Evolutionary conservation across 2,888 invertebrate genomes (phyloP).

Genomic region (Bedellia somnulentella): DNA sequence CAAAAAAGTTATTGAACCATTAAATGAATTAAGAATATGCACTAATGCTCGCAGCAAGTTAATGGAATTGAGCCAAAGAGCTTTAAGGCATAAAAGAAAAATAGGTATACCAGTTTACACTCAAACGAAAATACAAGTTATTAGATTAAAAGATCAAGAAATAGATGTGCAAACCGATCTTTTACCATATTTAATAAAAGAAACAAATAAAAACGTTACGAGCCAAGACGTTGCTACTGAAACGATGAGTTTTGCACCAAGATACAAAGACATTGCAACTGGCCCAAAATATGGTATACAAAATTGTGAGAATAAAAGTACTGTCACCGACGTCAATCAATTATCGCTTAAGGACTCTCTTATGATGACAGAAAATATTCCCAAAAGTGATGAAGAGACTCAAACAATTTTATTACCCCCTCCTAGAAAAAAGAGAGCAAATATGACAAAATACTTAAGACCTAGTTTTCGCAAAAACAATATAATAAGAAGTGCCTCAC

Average conservation of each 20-base stretch:
- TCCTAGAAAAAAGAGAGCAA: slow-evolving; percentile 28
- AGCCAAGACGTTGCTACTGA: slow-evolving; percentile 37
- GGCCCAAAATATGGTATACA: slow-evolving; percentile 36
- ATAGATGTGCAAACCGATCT: slow-evolving; percentile 59
- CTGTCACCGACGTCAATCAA: slow-evolving; percentile 28
- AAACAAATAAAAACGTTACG: slow-evolving; percentile 21
- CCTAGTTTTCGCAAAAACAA: slow-evolving; percentile 16
- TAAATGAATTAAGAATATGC: slow-evolving; percentile 60
- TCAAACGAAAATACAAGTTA: slow-evolving; percentile 55
- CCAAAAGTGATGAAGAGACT: slow-evolving; percentile 24
- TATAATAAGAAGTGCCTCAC: slow-evolving; percentile 29
- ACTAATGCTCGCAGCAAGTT: slow-evolving; percentile 61
- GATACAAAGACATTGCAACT: slow-evolving; percentile 45
- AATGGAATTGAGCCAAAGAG: slow-evolving; percentile 62
- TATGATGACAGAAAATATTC: slow-evolving; percentile 33
- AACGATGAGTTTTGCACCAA: slow-evolving; percentile 42
- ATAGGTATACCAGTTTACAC: slow-evolving; percentile 58
- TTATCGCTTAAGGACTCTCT: slow-evolving; percentile 29
- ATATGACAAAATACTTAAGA: slow-evolving; percentile 19
- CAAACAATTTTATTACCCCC: slow-evolving; percentile 35
- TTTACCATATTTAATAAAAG: slow-evolving; percentile 30
- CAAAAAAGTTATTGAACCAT: slow-evolving; percentile 38
- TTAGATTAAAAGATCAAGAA: slow-evolving; percentile 59
- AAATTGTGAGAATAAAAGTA: slow-evolving; percentile 25
- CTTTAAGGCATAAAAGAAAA: slow-evolving; percentile 51